Conservation (phyloP, 1,140 invertebrate species). For the Calephelis nemesis region DNA sequence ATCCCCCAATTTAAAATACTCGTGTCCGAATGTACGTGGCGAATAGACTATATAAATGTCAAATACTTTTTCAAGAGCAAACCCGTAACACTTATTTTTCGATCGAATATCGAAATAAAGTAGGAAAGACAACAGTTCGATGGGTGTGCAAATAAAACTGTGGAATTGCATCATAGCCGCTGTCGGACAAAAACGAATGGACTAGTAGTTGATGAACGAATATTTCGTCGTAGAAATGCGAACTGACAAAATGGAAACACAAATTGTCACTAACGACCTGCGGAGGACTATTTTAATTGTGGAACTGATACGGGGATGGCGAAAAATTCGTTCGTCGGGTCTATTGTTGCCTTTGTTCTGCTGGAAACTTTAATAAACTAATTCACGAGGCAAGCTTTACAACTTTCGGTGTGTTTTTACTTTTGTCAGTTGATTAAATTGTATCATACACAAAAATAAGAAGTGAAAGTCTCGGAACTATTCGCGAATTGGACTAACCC, state of each 20-base stretch:
- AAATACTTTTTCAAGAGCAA: slow-evolving; percentile 20
- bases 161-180: slow-evolving; percentile 28
- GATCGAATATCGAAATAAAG: slow-evolving; percentile 27
- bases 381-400: slow-evolving; percentile 17
- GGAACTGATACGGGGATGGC: slow-evolving; percentile 16
- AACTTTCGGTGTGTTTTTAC: slow-evolving; percentile 4
- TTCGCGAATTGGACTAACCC: too few species aligned
- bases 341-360: slow-evolving; percentile 14
- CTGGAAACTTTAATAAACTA: slow-evolving; percentile 17
- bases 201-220: slow-evolving; percentile 20
- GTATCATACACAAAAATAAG: too few species aligned
- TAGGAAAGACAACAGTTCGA: slow-evolving; percentile 29
- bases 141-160: slow-evolving; percentile 35
- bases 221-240: slow-evolving; percentile 24
- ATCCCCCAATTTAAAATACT: slow-evolving; percentile 16
- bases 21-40: slow-evolving; percentile 11
- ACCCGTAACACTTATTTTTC: slow-evolving; percentile 32
- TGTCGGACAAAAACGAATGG: slow-evolving; percentile 21
- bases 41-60: slow-evolving; percentile 29
- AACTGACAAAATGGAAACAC: slow-evolving; percentile 22
- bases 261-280: slow-evolving; percentile 19
- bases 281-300: slow-evolving; percentile 14
- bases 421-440: neutral
- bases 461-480: too few species aligned
- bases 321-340: slow-evolving; percentile 2